Base-by-base conservation (phyloP, 64 coral and sea anemone species). In the Montipora sp. region DNA sequence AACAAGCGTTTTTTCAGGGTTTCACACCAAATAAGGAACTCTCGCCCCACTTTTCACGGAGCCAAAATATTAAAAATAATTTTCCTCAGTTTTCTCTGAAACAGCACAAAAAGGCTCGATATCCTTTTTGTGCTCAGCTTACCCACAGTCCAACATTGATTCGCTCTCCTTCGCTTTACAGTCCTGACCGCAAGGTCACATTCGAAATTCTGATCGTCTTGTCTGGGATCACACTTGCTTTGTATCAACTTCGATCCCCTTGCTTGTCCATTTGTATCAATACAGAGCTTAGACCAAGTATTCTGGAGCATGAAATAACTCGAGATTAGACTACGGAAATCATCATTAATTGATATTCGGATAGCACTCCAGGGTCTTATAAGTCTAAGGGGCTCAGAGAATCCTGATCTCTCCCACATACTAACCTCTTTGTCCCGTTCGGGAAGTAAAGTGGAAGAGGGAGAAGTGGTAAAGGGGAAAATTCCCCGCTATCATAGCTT, bases 141-240 rank as follows among this genome's bases (percentile, higher is more conserved):
- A 98, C 96, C 96, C 66, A 95, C 65, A 15, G 94, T 92, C 78
- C 95, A 95, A 7, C 97, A 98, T 73, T 86, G 46, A 59, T 98
- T 88, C 15, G 91, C 92, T 53, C 97, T 83, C 92, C 97, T 49
- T 94, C 97, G 83, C 86, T 96, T 96, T 27, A 98, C 90, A 8
- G 97, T 94, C 43, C 97, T 87, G 2, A 98, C 97, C 44, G 93
- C 77, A 79, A 98, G 43, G 82, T 98, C 97, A 81, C 97, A 98
- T 65, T 95, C 87, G 57, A 96, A 94, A 53, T 95, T 93, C 79
- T 98, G 97, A 81, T 96, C 88, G 59, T 98, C 97, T 23, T 78
- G 83, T 18, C 61, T 91, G 8, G 89, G 91, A n/a, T 96, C 83
- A 59, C 97, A 98, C 68, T 91, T 93, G 48, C 73, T 99, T 77